Conservation (phyloP, 2,113 vertebrate species). For the Erythrocebus patas region DNA sequence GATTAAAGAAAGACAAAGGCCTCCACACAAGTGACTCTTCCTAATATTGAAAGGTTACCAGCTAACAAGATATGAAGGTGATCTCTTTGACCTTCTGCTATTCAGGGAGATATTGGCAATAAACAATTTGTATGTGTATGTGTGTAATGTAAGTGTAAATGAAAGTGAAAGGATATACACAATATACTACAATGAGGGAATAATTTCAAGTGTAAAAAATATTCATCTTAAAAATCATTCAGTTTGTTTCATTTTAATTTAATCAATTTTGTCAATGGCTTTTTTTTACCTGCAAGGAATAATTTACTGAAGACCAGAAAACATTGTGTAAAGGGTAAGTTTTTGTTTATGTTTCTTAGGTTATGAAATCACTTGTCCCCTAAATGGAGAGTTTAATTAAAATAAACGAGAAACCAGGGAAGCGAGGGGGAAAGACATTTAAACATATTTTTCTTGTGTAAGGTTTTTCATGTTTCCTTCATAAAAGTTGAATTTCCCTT, state of each 20-base stretch:
- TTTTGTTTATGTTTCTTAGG: constrained; percentile 72
- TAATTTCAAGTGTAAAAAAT: constrained; percentile 24
- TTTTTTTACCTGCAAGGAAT: constrained; percentile 58
- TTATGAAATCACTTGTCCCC: constrained; percentile 60
- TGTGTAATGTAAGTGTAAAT: neutral
- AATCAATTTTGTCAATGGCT: constrained; percentile 43
- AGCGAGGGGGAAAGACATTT: constrained; percentile 62
- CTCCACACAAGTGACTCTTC: neutral
- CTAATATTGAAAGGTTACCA: neutral
- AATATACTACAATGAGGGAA: neutral
- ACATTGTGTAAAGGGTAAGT: constrained; percentile 22
- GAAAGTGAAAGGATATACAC: neutral
- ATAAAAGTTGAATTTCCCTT: constrained; percentile 75
- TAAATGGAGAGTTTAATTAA: constrained; percentile 75
- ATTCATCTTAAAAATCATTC: constrained; percentile 29
- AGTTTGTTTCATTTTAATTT: constrained; percentile 53
- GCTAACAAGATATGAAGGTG: neutral
- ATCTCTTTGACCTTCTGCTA: neutral
- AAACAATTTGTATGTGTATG: neutral
- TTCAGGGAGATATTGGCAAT: neutral
- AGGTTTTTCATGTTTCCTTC: constrained; percentile 75
- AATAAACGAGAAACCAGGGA: constrained; percentile 75
- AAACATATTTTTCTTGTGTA: constrained; percentile 65
- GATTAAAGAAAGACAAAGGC: neutral
- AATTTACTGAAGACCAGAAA: constrained; percentile 48